Evolutionary conservation across 2,113 vertebrate species (phyloP).

Genomic region (Bolborhynchus lineola): DNA sequence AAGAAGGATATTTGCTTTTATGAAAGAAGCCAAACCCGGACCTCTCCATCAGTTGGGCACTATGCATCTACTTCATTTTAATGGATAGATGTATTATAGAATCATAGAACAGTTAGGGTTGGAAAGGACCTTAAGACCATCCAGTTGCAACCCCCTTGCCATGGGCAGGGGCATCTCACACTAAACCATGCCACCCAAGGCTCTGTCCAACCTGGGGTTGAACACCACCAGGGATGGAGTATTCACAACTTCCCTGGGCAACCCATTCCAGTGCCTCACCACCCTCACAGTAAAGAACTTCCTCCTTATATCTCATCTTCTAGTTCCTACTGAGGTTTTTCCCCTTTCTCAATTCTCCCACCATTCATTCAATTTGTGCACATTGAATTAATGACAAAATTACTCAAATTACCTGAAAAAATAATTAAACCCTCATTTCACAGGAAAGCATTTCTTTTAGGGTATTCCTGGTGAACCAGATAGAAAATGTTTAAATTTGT

Average conservation of each 20-base stretch:
- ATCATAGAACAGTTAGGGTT: no score
- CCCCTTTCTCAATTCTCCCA: not conserved
- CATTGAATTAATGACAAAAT: not conserved
- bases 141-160: no score
- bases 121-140: no score
- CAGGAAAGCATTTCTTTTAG: not conserved
- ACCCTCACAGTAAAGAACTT: no score
- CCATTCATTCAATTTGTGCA: not conserved
- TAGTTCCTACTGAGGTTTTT: not conserved
- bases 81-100: not conserved
- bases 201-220: no score
- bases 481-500: not conserved
- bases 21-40: not conserved
- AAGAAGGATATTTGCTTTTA: not conserved
- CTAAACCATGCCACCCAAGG: no score
- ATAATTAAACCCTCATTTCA: rapidly evolving
- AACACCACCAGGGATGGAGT: no score
- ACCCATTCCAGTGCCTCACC: no score
- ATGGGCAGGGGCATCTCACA: no score
- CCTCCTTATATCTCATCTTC: not conserved
- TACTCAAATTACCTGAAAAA: not conserved
- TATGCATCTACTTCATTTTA: rapidly evolving
- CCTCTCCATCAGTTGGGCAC: not conserved
- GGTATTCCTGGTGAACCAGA: not conserved
- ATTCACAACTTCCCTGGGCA: no score